These are phyloP conservation scores for Lemur catta DNA, from an alignment of 2,797 vertebrate genomes.

Conservation along the genomic window DNA sequence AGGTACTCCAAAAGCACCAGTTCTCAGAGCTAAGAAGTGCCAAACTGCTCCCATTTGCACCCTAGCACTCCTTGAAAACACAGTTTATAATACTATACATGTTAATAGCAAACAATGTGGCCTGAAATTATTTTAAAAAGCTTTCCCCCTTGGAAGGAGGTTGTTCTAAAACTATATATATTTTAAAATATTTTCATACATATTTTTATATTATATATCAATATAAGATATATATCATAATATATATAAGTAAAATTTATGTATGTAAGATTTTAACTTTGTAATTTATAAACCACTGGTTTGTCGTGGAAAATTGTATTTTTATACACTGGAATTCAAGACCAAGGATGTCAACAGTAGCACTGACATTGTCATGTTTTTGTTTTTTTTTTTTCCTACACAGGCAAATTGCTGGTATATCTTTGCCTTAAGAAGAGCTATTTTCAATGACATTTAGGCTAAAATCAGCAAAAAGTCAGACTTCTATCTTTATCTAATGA, in stretches of 20 bases:
- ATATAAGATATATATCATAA: not conserved
- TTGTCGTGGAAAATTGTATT: not conserved
- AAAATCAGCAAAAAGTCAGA: conserved; percentile 56
- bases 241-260: not conserved
- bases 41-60: not conserved
- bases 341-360: not conserved
- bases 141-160: not conserved
- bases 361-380: not conserved
- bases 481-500: conserved; percentile 25
- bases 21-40: not conserved
- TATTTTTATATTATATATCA: not conserved
- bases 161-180: not conserved
- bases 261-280: not conserved
- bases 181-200: not conserved
- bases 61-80: not conserved
- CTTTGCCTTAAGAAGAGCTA: conserved; percentile 37
- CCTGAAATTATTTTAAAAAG: not conserved
- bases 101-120: not conserved
- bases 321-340: not conserved
- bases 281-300: not conserved
- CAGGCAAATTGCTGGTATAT: not conserved
- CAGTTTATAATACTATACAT: not conserved
- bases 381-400: not conserved
- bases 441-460: conserved; percentile 46
- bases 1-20: not conserved